Base-by-base conservation (phyloP, 1,140 invertebrate genomes). In the Trichomalopsis sarcophagae region DNA sequence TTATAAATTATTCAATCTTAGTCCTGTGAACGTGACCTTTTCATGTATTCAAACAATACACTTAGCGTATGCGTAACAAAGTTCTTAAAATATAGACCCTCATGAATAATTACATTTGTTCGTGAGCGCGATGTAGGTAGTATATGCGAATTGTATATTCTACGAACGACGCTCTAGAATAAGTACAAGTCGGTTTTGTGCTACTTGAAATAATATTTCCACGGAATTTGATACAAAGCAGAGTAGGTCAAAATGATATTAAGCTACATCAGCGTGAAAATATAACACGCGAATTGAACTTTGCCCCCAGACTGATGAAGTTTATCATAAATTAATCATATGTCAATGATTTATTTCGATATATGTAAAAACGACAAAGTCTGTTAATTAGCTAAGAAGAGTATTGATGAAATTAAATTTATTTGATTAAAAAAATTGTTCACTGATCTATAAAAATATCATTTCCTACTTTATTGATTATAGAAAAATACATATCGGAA, bases 281-380 rank as follows among this genome's bases (percentile, higher is more conserved):
- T 77, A 47, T 68, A 73, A 74, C 14, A 21, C n/a, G 66, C 40
- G 40, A 14, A 44, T 50, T 27, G 76, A 79, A 73, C 83, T 84
- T 62, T 79, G 83, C 44, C 75, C 78, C 55, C 62, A 0, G 27
- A 23, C 30, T 27, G n/a, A 73, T 23, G 6, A 77, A 84, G 14
- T 62, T 81, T 81, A 81, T 80, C 69, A 30, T 74, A 76, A 79
- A 85, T 81, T 81, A 76, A 84, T 80, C 78, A 47, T 27, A 7
- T 68, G 84, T 33, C 14, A 68, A 5, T 66, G 71, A 84, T 81
- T 81, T 81, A 30, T 30, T 30, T 68, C 47, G 62, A 74, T 55
- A 47, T 14, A 47, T 62, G 50, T 62, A 27, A 50, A 27, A 50
- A 27, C 27, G 40, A n/a, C 17, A 5, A 21, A 50, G 55, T 1